Evolutionary conservation across 2,797 vertebrate genomes (phyloP).

Genomic region (Echeneis naucrates): DNA sequence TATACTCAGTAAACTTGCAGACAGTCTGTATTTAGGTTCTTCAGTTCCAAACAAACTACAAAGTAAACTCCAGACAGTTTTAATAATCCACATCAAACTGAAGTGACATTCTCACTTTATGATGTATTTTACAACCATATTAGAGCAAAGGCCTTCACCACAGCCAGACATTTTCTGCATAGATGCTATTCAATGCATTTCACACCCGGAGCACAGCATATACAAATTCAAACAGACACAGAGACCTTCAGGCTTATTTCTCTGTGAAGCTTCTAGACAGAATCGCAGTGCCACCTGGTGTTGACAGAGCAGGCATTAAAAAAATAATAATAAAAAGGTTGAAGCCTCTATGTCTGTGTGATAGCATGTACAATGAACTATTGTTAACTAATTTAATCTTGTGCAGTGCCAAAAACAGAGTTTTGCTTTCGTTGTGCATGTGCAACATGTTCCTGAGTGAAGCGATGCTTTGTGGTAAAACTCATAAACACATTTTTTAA

Average conservation of each 20-base stretch:
- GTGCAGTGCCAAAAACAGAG: background rate
- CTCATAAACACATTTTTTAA: background rate
- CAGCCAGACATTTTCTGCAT: background rate
- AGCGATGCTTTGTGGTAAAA: background rate
- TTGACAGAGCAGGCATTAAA: conserved; percentile 2
- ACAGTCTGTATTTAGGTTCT: conserved; percentile 35
- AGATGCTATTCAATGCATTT: background rate
- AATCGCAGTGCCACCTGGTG: conserved; percentile 64
- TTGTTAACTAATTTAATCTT: background rate
- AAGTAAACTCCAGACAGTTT: conserved; percentile 48
- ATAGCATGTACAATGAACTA: background rate
- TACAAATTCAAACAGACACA: background rate
- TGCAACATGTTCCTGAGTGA: background rate
- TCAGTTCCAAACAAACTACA: conserved; percentile 43
- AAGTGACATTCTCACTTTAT: conserved; percentile 38
- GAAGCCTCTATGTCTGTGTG: background rate
- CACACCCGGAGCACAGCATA: background rate
- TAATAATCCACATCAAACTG: conserved; percentile 39
- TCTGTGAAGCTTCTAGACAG: conserved; percentile 2
- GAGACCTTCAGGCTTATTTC: background rate
- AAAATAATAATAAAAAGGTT: background rate
- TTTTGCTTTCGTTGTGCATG: background rate
- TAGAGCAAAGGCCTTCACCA: conserved; percentile 36
- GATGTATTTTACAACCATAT: conserved; percentile 22
- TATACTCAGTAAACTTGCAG: conserved; percentile 13